Evolutionary conservation across 2,888 invertebrate genomes (phyloP), one percentile per base, ranked within the genome.

Genomic region (Heliconius sara): DNA sequence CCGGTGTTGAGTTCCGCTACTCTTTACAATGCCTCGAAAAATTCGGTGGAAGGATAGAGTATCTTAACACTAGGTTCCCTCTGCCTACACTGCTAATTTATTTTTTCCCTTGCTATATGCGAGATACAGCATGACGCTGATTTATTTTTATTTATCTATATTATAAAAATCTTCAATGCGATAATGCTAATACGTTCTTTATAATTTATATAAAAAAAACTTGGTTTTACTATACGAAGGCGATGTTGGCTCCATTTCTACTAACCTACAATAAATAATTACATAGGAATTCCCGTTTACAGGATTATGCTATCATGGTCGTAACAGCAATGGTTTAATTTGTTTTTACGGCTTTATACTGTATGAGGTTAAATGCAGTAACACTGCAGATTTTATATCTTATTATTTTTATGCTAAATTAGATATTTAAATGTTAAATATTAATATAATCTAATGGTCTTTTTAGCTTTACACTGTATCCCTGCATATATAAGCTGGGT

Each of bases 201-300:
- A 60, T 60, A 30, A 22, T 67, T 67, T 67, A 22, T 6, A 34
- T 39, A 30, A 30, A 30, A 68, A 68, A 68, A 22, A 6, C 16
- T 39, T 16, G n/a, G 16, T n/a, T 13, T 68, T 68, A n/a, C 43
- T n/a, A 68, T 43, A 16, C 0, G 43, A 39, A 68, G 25, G n/a
- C 16, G n/a, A n/a, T n/a, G 43, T 39, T 34, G 10, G 16, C 39
- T 68, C 39, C 2, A 43, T 68, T 68, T 39, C 68, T n/a, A 43
- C 25, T 68, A 43, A 43, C 39, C 43, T 68, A 68, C 39, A 68
- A 43, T 39, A 43, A 68, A 68, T 68, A 43, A 68, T 25, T 65
- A 65, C 39, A 43, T 39, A 68, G 43, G n/a, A 43, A 68, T 68
- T 68, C 43, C 13, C n/a, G 25, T 68, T 68, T n/a, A 68, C 39